Evolutionary conservation across 2,888 invertebrate genomes (phyloP).

Genomic region (Timandra comae): DNA sequence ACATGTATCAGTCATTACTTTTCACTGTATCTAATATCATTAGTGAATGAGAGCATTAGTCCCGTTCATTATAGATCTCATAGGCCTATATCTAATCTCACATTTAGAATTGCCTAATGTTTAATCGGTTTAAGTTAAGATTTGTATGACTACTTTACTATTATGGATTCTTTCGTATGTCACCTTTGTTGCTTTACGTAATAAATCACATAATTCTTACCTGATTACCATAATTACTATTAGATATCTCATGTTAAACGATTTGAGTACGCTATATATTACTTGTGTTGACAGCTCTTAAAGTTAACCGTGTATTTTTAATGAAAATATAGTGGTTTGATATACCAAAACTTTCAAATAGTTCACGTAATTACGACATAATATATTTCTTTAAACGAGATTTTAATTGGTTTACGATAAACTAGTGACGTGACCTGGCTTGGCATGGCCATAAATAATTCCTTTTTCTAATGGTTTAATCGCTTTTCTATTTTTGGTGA

Average conservation of each 20-base stretch:
- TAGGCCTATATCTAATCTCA: too few species aligned
- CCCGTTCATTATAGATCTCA: too few species aligned
- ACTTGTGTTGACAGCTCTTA: conserved; percentile 28
- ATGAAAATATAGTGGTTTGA: conserved; percentile 26
- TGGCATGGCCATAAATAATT: too few species aligned
- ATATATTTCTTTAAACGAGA: too few species aligned
- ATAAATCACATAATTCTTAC: conserved; percentile 34
- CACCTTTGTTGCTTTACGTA: conserved; percentile 30
- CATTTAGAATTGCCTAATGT: neutral
- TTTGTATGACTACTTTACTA: neutral
- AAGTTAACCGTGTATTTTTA: conserved; percentile 22
- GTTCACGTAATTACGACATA: neutral
- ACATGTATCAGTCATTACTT: too few species aligned
- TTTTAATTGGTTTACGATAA: too few species aligned
- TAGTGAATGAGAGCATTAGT: too few species aligned
- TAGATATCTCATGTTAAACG: conserved; percentile 33
- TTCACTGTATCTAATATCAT: too few species aligned
- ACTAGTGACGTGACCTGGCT: too few species aligned
- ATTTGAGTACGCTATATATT: conserved; percentile 30
- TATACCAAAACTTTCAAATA: conserved; percentile 7
- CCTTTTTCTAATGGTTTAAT: too few species aligned
- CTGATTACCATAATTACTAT: conserved; percentile 34
- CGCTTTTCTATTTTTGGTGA: too few species aligned
- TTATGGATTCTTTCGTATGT: conserved; percentile 18
- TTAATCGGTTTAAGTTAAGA: neutral